Conservation (phyloP, 2,888 invertebrate species). For the Pandemis corylana region DNA sequence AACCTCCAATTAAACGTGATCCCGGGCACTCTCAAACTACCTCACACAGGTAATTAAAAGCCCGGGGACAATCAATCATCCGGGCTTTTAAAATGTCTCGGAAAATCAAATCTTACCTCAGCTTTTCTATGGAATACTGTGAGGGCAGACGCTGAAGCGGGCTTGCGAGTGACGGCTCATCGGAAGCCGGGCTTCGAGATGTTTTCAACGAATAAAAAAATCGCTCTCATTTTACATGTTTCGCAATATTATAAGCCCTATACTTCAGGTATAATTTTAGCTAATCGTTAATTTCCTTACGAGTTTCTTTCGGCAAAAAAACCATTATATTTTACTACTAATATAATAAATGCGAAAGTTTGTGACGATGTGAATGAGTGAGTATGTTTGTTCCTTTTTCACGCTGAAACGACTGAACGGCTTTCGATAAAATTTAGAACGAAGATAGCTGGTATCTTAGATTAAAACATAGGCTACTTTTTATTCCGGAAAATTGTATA, state of each 20-base stretch:
- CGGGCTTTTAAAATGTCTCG: constrained; percentile 38
- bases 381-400: no score
- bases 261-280: not conserved
- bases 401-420: no score
- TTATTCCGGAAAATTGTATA: no score
- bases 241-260: not conserved
- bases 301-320: no score
- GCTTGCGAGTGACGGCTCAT: constrained; percentile 17
- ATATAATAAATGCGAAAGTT: no score
- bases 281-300: no score
- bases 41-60: constrained; percentile 38
- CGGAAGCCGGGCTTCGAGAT: constrained; percentile 7
- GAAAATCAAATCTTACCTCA: constrained; percentile 40
- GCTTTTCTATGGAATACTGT: constrained; percentile 22
- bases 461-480: no score
- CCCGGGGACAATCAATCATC: constrained; percentile 37
- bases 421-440: no score
- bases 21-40: constrained; percentile 2
- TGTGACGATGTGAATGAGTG: no score
- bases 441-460: no score
- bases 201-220: constrained; percentile 12
- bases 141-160: constrained; percentile 17
- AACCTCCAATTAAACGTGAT: constrained; percentile 12
- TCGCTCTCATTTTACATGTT: not conserved
- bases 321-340: no score